These are phyloP conservation scores for Sceliomorpha sp. DNA, from an alignment of 2,888 invertebrate genomes.

Conservation along the genomic window DNA sequence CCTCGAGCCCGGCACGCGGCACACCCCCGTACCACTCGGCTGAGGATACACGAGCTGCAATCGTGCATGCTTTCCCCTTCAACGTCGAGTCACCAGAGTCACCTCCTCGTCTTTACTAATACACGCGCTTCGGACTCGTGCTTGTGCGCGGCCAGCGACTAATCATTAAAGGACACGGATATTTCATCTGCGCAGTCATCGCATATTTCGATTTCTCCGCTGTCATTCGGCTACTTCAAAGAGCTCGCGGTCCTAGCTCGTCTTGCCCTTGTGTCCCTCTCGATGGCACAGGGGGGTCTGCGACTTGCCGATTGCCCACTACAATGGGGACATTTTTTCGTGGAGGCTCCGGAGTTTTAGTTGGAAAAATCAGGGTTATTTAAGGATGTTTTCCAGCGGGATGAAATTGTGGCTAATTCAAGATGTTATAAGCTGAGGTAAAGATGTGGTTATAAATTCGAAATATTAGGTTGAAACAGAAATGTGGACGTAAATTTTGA, in stretches of 20 bases:
- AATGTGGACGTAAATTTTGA: too few species aligned
- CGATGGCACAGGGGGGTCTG: slow-evolving; percentile 28
- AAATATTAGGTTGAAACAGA: too few species aligned
- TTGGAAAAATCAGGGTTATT: too few species aligned
- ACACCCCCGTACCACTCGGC: slow-evolving; percentile 68
- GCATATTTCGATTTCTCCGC: slow-evolving; percentile 74
- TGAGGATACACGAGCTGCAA: slow-evolving; percentile 27
- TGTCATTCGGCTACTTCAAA: slow-evolving; percentile 70
- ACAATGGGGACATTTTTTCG: too few species aligned
- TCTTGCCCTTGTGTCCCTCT: slow-evolving; percentile 51
- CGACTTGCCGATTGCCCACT: too few species aligned
- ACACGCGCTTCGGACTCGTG: slow-evolving; percentile 25
- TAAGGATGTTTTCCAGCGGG: too few species aligned
- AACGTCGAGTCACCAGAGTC: slow-evolving; percentile 38
- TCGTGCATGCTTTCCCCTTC: slow-evolving; percentile 40
- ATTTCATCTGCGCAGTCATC: slow-evolving; percentile 74
- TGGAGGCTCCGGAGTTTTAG: too few species aligned
- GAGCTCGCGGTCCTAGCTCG: slow-evolving; percentile 43
- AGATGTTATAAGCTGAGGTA: too few species aligned
- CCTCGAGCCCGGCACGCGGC: slow-evolving; percentile 77
- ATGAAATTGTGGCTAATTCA: too few species aligned
- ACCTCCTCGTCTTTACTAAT: slow-evolving; percentile 51
- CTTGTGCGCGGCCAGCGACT: slow-evolving; percentile 56
- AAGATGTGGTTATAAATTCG: too few species aligned
- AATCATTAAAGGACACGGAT: slow-evolving; percentile 70